A percentile compares a stretch with the other conserved stretches of the same genome.
Evolutionary conservation across 92 coral and sea anemone genomes (phyloP).

Genomic region (Chrysogorgia sp.): DNA sequence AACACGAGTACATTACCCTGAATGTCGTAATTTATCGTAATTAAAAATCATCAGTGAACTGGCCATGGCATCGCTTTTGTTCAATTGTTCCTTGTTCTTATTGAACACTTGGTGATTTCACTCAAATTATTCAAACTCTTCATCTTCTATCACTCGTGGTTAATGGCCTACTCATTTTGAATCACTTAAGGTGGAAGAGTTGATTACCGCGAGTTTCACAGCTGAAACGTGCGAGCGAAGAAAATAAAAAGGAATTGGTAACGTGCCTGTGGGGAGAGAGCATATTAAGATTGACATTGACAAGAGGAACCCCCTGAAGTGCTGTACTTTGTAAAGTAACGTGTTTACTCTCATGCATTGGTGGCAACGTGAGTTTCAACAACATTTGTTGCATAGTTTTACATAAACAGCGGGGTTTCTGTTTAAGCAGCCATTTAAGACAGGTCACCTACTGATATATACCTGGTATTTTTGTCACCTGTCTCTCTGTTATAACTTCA

Average conservation of each 20-base stretch:
- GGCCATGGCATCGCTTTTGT: constrained; percentile 33
- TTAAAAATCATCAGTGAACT: neutral
- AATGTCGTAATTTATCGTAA: constrained; percentile 35
- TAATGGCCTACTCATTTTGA: neutral
- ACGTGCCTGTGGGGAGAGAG: neutral
- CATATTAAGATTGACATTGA: too few relatives aligned
- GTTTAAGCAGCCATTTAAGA: constrained; percentile 9
- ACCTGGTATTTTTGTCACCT: constrained; percentile 41
- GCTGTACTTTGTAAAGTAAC: neutral
- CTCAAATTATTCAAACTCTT: constrained; percentile 15
- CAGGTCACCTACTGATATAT: constrained; percentile 37
- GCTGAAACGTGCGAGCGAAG: neutral
- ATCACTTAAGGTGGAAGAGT: neutral
- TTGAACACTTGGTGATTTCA: constrained; percentile 3
- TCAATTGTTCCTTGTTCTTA: constrained; percentile 13
- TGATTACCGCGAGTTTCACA: too few relatives aligned
- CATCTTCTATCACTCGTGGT: neutral
- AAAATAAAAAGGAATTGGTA: neutral
- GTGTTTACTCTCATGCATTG: constrained; percentile 11
- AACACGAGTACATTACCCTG: constrained; percentile 12
- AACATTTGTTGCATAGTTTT: neutral
- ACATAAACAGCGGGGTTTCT: constrained; percentile 28
- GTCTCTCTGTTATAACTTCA: constrained; percentile 5
- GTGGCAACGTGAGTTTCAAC: neutral
- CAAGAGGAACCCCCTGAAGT: neutral